phyloP scores from a whole-genome alignment of 2,113 vertebrate genomes.

The Solea solea region DNA sequence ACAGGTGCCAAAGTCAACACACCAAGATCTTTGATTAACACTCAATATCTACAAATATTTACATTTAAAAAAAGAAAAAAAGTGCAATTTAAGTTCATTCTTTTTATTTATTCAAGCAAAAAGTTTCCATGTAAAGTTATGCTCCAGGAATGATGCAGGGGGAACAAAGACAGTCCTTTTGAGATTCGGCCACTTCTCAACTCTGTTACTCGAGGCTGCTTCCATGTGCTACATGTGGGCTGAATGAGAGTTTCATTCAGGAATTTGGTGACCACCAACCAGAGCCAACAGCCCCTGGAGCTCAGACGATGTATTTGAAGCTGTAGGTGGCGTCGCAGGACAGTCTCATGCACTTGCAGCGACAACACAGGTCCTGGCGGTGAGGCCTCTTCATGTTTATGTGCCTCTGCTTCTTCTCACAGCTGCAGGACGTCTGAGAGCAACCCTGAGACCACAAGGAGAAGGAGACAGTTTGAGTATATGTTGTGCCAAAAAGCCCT shows the following conservation, averaged over 20 bases:
- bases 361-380: slow-evolving; percentile 92
- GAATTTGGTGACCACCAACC: neutral
- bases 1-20: too few relatives aligned
- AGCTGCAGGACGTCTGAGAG: slow-evolving; percentile 87
- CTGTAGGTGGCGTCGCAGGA: slow-evolving; percentile 93
- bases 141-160: slow-evolving; percentile 16
- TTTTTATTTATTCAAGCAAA: slow-evolving; percentile 61
- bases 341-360: slow-evolving; percentile 90
- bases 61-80: slow-evolving; percentile 10
- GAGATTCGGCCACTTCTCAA: neutral
- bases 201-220: slow-evolving; percentile 24
- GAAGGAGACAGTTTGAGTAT: neutral
- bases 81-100: slow-evolving; percentile 63
- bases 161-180: neutral
- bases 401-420: slow-evolving; percentile 90
- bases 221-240: neutral
- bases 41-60: neutral
- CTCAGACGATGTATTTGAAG: slow-evolving; percentile 92
- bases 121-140: slow-evolving; percentile 22
- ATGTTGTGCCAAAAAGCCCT: too few relatives aligned
- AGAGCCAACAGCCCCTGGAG: neutral
- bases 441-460: slow-evolving; percentile 80
- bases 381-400: slow-evolving; percentile 91
- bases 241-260: neutral
- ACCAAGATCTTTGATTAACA: neutral